Percentiles rank a stretch among this genome's conserved stretches.
phyloP scores from a whole-genome alignment of 2,113 vertebrate species.

The Paralichthys olivaceus region DNA sequence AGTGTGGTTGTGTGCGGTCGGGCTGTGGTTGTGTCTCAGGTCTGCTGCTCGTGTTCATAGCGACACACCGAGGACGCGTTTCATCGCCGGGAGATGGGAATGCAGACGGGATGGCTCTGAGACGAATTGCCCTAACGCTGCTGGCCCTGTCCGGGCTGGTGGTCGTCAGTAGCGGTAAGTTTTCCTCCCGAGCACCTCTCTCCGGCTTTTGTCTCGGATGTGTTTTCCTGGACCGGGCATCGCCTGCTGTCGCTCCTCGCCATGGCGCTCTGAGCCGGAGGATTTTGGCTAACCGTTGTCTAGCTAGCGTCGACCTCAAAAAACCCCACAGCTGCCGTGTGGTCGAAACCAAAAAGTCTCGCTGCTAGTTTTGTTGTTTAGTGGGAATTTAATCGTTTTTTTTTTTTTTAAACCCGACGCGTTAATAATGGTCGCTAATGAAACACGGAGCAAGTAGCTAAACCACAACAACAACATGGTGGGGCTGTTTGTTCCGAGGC shows the following conservation, averaged over 20 bases:
- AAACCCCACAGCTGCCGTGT: background rate
- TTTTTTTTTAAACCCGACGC: background rate
- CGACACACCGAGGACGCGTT: constrained; percentile 73
- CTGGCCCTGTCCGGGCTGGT: constrained; percentile 74
- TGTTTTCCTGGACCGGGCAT: constrained; percentile 73
- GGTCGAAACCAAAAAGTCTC: background rate
- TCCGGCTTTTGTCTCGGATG: constrained; percentile 72
- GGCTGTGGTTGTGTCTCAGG: constrained; percentile 78
- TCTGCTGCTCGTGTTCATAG: constrained; percentile 68
- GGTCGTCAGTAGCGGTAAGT: constrained; percentile 80
- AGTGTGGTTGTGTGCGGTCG: constrained; percentile 70
- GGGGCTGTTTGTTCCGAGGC: constrained; percentile 48
- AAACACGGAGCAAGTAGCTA: constrained; percentile 42
- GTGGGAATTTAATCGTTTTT: background rate
- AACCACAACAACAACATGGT: constrained; percentile 73
- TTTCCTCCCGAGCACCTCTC: constrained; percentile 43
- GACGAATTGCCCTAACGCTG: constrained; percentile 63
- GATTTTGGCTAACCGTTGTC: constrained; percentile 60
- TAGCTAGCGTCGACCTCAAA: constrained; percentile 58
- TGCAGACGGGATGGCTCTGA: constrained; percentile 80
- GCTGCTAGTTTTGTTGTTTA: background rate
- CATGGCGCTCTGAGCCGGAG: constrained; percentile 79
- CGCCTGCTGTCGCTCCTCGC: constrained; percentile 78
- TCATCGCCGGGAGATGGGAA: constrained; percentile 82
- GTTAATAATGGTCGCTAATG: background rate